Base-by-base conservation (phyloP, 1,140 invertebrate species). In the Apolygus lucorum region DNA sequence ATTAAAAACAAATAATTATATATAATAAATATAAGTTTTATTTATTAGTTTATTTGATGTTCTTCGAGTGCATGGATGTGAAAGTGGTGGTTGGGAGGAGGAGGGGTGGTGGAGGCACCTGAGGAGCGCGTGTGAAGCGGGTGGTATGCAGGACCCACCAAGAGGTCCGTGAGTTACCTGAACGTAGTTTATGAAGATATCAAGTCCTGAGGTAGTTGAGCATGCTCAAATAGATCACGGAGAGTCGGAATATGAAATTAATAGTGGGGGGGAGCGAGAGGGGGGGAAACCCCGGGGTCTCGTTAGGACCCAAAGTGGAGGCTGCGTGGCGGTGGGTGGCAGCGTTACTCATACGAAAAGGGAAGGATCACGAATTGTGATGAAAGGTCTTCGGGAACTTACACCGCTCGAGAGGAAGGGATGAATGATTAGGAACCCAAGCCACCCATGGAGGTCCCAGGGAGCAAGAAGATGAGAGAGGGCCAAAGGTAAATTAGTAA, bases 401-500 rank as follows among this genome's bases (percentile, higher is more conserved):
- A 17, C 8, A 49, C 8, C n/a, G 34, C 8, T 8, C 8, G 34
- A 49, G 34, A 49, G 34, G 34, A 49, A 49, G 34, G 34, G 34
- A 49, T 49, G 34, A 49, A 49, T 49, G 34, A 49, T 49, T 49
- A 49, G 34, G 34, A 49, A 49, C 34, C 34, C 8, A 49, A 49
- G 34, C 34, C 34, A 49, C 34, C 34, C 34, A 49, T 8, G 34
- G 34, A 49, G 34, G 34, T 49, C 34, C 34, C 34, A 49, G n/a
- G n/a, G n/a, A n/a, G 8, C 34, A 49, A 49, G 34, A 49, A 49
- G 34, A 49, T 49, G 34, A 49, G 34, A 17, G 34, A 49, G 17
- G 34, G 34, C 34, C 34, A 49, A 49, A 49, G 34, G 34, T 49
- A 49, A 49, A 49, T 49, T 49, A 49, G 34, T 49, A 49, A 49